Percentiles rank a stretch among this genome's conserved stretches.
These are phyloP conservation scores for Lamellibrachia satsuma DNA, from an alignment of 2,888 invertebrate genomes.

Conservation along the genomic window DNA sequence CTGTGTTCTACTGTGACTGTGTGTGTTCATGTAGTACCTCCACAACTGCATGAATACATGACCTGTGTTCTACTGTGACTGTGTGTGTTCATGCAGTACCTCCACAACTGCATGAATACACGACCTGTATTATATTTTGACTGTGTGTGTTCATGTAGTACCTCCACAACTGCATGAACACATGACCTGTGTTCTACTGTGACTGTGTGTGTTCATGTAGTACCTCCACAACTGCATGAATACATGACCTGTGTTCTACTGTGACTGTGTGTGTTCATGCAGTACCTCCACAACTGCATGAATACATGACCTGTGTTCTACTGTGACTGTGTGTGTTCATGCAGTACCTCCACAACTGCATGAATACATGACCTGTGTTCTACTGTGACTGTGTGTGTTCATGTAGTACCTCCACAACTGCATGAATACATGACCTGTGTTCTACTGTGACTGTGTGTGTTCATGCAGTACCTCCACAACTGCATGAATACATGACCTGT, in stretches of 20 bases:
- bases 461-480: conserved; percentile 83
- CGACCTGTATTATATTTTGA: too few relatives aligned
- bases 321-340: conserved; percentile 26
- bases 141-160: background rate
- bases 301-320: too few relatives aligned
- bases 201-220: background rate
- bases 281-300: too few relatives aligned
- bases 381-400: conserved; percentile 67
- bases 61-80: background rate
- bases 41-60: background rate
- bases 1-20: too few relatives aligned
- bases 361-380: conserved; percentile 82
- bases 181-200: too few relatives aligned
- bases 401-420: conserved; percentile 83
- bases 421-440: conserved; percentile 88
- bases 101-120: too few relatives aligned
- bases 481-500: conserved; percentile 86
- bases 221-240: too few relatives aligned
- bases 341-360: conserved; percentile 89
- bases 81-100: background rate
- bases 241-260: too few relatives aligned
- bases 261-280: too few relatives aligned
- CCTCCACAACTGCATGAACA: too few relatives aligned
- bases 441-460: conserved; percentile 67
- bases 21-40: too few relatives aligned